Evolutionary conservation across 2,888 invertebrate genomes (phyloP).

Genomic region (Blastobasis adustella): DNA sequence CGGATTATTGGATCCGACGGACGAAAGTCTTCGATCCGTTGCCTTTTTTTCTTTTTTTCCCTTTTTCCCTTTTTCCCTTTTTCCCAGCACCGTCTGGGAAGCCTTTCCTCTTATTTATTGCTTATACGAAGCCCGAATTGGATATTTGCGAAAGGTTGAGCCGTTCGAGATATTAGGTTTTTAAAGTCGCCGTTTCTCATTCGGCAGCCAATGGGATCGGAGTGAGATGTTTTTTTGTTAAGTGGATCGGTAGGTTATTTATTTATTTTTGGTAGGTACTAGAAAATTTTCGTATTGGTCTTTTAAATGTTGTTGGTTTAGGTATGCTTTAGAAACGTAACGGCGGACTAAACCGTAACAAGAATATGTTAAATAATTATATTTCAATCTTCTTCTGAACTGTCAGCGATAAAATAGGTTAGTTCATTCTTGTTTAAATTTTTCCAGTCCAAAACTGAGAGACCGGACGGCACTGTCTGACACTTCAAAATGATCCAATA

Average conservation of each 20-base stretch:
- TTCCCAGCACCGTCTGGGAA: conserved; percentile 62
- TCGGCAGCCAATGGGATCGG: too few relatives aligned
- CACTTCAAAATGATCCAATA: too few relatives aligned
- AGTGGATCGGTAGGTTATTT: too few relatives aligned
- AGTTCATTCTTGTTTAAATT: too few relatives aligned
- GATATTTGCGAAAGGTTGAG: conserved; percentile 69
- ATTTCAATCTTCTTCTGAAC: conserved; percentile 24
- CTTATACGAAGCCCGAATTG: conserved; percentile 72
- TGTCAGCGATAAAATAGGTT: conserved; percentile 1
- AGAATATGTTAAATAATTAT: conserved; percentile 2
- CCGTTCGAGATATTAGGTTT: conserved; percentile 50
- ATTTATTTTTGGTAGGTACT: too few relatives aligned
- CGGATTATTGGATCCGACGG: conserved; percentile 75
- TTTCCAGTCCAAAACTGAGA: too few relatives aligned
- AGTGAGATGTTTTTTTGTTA: neutral
- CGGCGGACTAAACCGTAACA: too few relatives aligned
- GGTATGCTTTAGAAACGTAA: too few relatives aligned
- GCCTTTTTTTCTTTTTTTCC: conserved; percentile 54
- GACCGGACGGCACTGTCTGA: too few relatives aligned
- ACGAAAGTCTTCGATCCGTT: conserved; percentile 71
- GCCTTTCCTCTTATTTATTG: conserved; percentile 75
- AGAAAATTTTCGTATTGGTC: too few relatives aligned
- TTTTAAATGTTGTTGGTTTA: too few relatives aligned
- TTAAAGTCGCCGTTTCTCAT: conserved; percentile 4
- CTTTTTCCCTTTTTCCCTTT: conserved; percentile 18